phyloP scores from a whole-genome alignment of 92 coral and sea anemone genomes.

The Montipora capitata region DNA sequence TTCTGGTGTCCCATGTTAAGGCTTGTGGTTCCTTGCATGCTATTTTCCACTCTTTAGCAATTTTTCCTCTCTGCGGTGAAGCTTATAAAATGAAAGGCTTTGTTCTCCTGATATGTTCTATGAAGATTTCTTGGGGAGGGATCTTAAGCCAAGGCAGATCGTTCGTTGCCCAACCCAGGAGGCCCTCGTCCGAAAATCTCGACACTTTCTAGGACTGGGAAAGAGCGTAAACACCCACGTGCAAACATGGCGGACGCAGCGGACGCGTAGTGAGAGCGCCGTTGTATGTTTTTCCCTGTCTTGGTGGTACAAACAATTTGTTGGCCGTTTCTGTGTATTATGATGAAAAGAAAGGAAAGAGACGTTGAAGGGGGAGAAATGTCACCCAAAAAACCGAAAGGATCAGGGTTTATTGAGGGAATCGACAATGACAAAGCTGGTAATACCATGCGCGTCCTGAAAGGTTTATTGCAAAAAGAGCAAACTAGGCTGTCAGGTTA shows the following conservation, averaged over 20 bases:
- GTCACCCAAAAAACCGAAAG: conserved; percentile 1
- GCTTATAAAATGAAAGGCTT: too few relatives aligned
- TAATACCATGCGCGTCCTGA: conserved; percentile 5
- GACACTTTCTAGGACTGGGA: background rate
- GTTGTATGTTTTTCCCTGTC: background rate
- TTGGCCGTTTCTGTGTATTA: background rate
- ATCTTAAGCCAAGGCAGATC: too few relatives aligned
- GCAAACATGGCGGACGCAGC: background rate
- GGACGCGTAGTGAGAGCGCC: too few relatives aligned
- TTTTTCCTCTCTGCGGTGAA: too few relatives aligned
- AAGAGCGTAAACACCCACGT: background rate
- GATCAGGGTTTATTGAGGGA: background rate
- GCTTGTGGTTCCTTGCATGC: too few relatives aligned
- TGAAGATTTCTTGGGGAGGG: too few relatives aligned
- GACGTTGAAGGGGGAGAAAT: conserved; percentile 5
- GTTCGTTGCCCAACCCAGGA: too few relatives aligned
- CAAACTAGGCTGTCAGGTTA: conserved; percentile 47
- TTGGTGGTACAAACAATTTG: background rate
- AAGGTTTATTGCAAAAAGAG: conserved; percentile 17
- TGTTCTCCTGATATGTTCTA: too few relatives aligned
- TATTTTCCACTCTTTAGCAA: too few relatives aligned
- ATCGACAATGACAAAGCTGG: conserved; percentile 1
- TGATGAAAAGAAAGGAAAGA: conserved; percentile 39
- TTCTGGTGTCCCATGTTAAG: too few relatives aligned
- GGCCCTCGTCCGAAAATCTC: too few relatives aligned